Base-by-base conservation (phyloP, 2,113 vertebrate species). In the Oreochromis aureus region DNA sequence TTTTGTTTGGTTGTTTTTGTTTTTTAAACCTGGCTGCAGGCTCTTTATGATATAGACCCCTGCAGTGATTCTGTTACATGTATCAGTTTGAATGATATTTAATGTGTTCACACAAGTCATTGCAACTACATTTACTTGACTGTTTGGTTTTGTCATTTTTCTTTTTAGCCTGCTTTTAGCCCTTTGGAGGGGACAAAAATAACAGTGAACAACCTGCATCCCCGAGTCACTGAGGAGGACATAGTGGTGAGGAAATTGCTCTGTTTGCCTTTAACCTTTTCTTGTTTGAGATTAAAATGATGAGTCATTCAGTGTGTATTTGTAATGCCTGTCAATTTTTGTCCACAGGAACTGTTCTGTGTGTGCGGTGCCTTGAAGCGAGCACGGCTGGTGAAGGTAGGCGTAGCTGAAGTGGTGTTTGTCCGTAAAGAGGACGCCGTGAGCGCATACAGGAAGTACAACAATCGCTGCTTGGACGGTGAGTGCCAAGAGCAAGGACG, bases 121-220 rank as follows among this genome's bases (percentile, higher is more conserved):
- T 82, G 48, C 8, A 0, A 46, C 41, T 54, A 4, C 6, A 41
- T 61, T 39, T n/a, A 19, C 3, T 63, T 91, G 55, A 87, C 41
- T n/a, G 8, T 59, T 36, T 84, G 73, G 7, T 81, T 18, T 63
- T 79, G 39, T 78, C 71, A 0, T 46, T 3, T 89, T 79, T 83
- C 34, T 89, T 83, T 85, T 3, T 90, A 99, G 98, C 97, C 97
- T 69, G 89, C 94, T 0, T 97, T 98, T 89, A 99, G 99, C 93
- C 98, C 98, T 19, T 90, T 99, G 95, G 98, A 99, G 95, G 99
- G 99, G 79, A 99, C 98, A 34, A 99, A 99, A 96, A 99, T 99
- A 96, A 99, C 98, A 0, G 99, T 99, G 87, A 98, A 98, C 94
- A 99, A 99, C 91, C 96, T 99, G 86, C 99, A 99, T 87, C 98